Percentiles rank a stretch among this genome's conserved stretches.
These are phyloP conservation scores for Ailuropoda melanoleuca DNA, from an alignment of 2,113 vertebrate genomes.

Conservation along the genomic window DNA sequence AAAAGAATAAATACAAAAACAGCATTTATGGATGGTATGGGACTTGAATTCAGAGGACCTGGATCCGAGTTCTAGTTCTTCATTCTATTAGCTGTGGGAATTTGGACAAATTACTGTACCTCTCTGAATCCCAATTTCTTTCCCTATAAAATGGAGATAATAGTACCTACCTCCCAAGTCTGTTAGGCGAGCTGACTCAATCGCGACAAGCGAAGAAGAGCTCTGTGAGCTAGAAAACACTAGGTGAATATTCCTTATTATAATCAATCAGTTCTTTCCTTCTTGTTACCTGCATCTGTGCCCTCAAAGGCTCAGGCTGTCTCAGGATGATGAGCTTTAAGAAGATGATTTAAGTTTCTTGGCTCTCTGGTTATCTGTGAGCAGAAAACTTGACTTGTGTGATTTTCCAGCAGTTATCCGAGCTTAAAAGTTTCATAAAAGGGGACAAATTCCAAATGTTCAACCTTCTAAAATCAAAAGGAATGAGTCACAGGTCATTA, in stretches of 20 bases:
- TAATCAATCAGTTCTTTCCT: neutral
- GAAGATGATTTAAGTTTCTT: constrained; percentile 48
- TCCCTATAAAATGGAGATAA: neutral
- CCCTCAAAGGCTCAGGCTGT: neutral
- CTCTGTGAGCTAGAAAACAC: neutral
- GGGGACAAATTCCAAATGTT: constrained; percentile 71
- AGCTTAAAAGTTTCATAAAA: constrained; percentile 74
- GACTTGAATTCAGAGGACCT: constrained; percentile 5
- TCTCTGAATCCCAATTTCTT: neutral
- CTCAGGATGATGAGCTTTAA: neutral
- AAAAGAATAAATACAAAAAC: neutral
- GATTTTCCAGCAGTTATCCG: constrained; percentile 70
- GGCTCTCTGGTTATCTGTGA: constrained; percentile 27
- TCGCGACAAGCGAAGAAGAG: neutral
- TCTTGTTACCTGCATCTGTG: neutral
- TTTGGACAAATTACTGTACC: neutral
- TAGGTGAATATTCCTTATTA: constrained; percentile 46
- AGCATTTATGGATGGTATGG: neutral
- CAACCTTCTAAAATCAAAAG: constrained; percentile 78
- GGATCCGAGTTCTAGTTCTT: neutral
- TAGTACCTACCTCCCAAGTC: neutral
- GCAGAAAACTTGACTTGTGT: constrained; percentile 64
- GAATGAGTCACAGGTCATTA: constrained; percentile 82
- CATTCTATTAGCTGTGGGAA: neutral
- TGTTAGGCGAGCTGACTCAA: neutral